Evolutionary conservation across 2,113 vertebrate genomes (phyloP).

Genomic region (Chloroceryle aenea): DNA sequence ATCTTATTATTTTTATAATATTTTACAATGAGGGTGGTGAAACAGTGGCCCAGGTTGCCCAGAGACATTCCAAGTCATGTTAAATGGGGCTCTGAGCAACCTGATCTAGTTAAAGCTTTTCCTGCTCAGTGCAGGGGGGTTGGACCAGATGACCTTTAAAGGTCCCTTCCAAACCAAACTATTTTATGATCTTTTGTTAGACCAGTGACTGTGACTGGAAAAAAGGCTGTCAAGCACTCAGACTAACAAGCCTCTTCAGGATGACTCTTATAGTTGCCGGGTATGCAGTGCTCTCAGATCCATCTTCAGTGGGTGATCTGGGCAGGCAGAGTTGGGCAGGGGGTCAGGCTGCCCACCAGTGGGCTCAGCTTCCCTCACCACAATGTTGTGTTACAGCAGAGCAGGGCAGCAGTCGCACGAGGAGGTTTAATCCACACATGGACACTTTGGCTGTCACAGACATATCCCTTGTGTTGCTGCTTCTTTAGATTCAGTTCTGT

Average conservation of each 20-base stretch:
- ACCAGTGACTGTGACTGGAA: neutral
- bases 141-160: neutral
- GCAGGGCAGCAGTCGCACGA: rapidly evolving
- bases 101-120: neutral
- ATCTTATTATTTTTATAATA: neutral
- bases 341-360: rapidly evolving
- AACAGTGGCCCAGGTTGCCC: neutral
- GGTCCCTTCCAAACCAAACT: neutral
- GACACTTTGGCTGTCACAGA: rapidly evolving
- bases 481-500: neutral
- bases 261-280: neutral
- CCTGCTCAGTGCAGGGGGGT: neutral
- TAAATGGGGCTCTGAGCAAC: neutral
- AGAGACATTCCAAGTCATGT: neutral
- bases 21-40: neutral
- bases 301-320: neutral
- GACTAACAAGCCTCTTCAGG: neutral
- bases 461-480: neutral
- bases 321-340: neutral
- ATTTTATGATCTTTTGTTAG: neutral
- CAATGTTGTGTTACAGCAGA: rapidly evolving
- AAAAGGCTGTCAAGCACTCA: neutral
- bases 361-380: neutral
- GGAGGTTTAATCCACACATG: rapidly evolving
- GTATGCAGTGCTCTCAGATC: neutral